Base-by-base conservation (phyloP, 2,797 vertebrate genomes). In the Heteromormyrus szaboi region DNA sequence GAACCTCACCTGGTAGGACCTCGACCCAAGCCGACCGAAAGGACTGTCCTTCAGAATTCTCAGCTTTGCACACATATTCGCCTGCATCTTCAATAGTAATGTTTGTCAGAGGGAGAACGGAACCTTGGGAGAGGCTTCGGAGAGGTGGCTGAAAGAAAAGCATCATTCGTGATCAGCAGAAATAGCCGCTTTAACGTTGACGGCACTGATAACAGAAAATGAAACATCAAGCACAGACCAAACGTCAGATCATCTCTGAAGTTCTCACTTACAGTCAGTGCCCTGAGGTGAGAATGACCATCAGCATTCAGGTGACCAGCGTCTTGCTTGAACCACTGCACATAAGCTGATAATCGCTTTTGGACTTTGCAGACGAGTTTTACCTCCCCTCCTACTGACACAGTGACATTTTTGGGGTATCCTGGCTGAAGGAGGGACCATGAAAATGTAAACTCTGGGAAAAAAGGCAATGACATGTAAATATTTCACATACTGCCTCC, bases 281-380 rank as follows among this genome's bases (percentile, higher is more conserved):
- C 91, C 79, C 89, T 93, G 79, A 96, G 92, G 53, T 86, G 90
- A 5, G 92, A 91, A 3, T 89, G 89, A 51, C 91, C 93, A 68
- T 92, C 90, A 29, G 89, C 85, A 88, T 89, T 85, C 29, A 92
- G n/a, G 88, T 37, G 33, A 88, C 87, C 25, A 9, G 41, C 87
- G 44, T 95, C 94, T n/a, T 86, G 92, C 92, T 94, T 96, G 87
- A 96, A 91, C 96, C 96, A 96, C 92, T 96, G 95, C 54, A 96
- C 93, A 91, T 93, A 94, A 54, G 95, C 96, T 89, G 89, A 92
- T 19, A 89, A 90, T 0, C 95, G 95, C 85, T 94, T 92, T 90
- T 95, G 95, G 90, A 96, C 91, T 92, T 95, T 95, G 90, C 96
- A 96, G 89, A 94, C 72, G 90, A 96, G 90, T 65, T 93, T 93